Evolutionary conservation across 2,113 vertebrate species (phyloP).

Genomic region (Antechinus stuartii): DNA sequence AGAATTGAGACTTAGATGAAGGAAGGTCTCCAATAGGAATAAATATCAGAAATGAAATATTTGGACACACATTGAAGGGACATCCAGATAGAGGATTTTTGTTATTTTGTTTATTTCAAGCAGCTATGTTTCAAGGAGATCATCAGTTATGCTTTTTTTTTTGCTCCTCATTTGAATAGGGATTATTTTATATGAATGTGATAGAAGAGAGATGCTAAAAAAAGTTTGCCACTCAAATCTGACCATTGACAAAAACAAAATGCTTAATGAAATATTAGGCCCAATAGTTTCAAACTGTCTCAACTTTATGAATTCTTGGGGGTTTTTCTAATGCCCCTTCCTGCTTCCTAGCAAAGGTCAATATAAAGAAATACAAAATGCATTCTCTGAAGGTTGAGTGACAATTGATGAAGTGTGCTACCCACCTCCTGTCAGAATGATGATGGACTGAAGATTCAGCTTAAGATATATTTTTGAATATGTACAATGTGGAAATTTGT

Average conservation of each 20-base stretch:
- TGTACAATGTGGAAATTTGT: not conserved
- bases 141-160: constrained; percentile 11
- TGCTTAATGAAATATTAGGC: not conserved
- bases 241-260: constrained; percentile 31
- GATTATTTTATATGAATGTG: constrained; percentile 35
- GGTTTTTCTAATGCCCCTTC: not conserved
- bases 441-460: not conserved
- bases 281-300: not conserved
- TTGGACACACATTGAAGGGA: constrained; percentile 46
- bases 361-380: not conserved
- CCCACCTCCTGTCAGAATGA: not conserved
- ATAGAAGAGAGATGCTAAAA: not conserved
- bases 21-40: constrained; percentile 55
- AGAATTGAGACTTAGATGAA: constrained; percentile 49
- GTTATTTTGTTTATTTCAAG: constrained; percentile 38
- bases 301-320: not conserved
- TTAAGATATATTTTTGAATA: not conserved
- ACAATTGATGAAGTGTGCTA: not conserved
- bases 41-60: constrained; percentile 50
- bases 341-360: not conserved
- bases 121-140: constrained; percentile 15
- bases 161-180: constrained; percentile 24
- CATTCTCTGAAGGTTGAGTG: not conserved
- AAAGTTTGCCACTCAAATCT: constrained; percentile 3
- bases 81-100: constrained; percentile 36